Percentiles rank a stretch among this genome's conserved stretches.
Evolutionary conservation across 2,888 invertebrate species (phyloP).

Genomic region (Agrotis exclamationis): DNA sequence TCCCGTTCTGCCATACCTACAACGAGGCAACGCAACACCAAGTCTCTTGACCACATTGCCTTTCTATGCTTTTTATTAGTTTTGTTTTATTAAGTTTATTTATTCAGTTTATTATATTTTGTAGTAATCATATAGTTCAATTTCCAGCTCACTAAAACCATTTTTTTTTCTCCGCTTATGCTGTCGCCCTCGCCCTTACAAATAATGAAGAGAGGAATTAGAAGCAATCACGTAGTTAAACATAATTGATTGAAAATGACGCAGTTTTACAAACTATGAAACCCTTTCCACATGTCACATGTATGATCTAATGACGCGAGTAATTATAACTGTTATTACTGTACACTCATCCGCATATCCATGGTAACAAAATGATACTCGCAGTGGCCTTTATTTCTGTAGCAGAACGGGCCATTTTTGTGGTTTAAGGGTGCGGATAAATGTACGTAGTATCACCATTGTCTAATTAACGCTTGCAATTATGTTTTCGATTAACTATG

Average conservation of each 20-base stretch:
- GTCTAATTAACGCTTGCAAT: slow-evolving; percentile 29
- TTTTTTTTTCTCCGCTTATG: not conserved
- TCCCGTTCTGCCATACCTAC: too few species aligned
- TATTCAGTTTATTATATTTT: too few species aligned
- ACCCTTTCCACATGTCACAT: slow-evolving; percentile 35
- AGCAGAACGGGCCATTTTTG: not conserved
- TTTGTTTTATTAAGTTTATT: too few species aligned
- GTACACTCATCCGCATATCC: slow-evolving; percentile 8
- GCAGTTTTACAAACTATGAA: slow-evolving; percentile 13
- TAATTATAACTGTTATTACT: slow-evolving; percentile 26
- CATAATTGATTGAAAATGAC: slow-evolving; percentile 19
- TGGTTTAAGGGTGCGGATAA: not conserved
- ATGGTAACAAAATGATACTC: not conserved
- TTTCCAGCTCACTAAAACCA: too few species aligned
- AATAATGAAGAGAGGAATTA: slow-evolving; percentile 29
- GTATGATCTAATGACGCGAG: slow-evolving; percentile 27
- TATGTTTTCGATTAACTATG: slow-evolving; percentile 22
- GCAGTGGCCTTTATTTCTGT: not conserved
- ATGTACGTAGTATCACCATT: not conserved
- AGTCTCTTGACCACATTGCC: too few species aligned
- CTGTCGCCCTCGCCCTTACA: too few species aligned
- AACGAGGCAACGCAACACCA: too few species aligned
- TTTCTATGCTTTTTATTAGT: too few species aligned
- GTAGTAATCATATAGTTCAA: too few species aligned
- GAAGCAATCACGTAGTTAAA: slow-evolving; percentile 15